A percentile compares a stretch with the other conserved stretches of the same genome.
phyloP scores from a whole-genome alignment of 2,888 invertebrate species.

The Ecdyonurus torrentis region DNA sequence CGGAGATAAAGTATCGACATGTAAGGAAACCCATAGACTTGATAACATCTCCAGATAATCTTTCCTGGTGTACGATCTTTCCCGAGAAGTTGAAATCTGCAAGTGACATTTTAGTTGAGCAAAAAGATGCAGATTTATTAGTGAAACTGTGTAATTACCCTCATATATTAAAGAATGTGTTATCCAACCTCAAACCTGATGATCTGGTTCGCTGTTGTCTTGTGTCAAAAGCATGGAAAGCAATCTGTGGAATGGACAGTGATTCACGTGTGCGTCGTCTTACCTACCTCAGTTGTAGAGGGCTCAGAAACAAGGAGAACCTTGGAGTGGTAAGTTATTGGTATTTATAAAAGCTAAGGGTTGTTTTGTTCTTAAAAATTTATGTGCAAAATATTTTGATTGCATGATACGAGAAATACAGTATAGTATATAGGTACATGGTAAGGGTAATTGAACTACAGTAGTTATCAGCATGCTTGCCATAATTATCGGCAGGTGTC shows the following conservation, averaged over 20 bases:
- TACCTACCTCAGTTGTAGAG: background rate
- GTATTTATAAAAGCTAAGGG: no score
- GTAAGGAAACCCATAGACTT: background rate
- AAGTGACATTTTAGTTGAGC: background rate
- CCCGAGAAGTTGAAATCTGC: background rate
- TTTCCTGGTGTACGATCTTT: background rate
- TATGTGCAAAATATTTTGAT: no score
- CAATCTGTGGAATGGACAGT: background rate
- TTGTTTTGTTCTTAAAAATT: no score
- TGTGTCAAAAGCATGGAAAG: background rate
- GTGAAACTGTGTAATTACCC: background rate
- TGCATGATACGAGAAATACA: no score
- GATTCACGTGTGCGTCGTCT: background rate
- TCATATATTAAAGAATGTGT: background rate
- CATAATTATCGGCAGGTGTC: no score
- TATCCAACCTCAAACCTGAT: background rate
- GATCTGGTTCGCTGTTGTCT: background rate
- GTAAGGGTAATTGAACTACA: no score
- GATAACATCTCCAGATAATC: background rate
- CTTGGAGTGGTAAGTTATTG: background rate
- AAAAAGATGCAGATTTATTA: background rate
- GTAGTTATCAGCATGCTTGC: no score
- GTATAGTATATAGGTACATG: no score
- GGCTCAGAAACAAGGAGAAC: background rate
- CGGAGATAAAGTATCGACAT: background rate